Evolutionary conservation across 2,888 invertebrate genomes (phyloP).

Genomic region (Sepiola atlantica): DNA sequence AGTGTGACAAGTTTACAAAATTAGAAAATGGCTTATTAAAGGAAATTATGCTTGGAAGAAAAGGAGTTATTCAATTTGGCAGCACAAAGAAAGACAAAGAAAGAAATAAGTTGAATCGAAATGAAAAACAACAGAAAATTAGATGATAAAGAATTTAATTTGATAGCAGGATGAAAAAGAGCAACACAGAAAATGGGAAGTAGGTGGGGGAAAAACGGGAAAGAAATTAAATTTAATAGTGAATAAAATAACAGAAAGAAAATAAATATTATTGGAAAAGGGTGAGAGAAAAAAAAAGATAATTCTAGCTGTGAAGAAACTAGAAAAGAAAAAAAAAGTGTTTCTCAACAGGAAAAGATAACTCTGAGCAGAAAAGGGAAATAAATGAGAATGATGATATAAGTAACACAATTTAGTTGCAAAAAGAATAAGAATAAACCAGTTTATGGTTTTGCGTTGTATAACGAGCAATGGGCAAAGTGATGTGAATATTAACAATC

Average conservation of each 20-base stretch:
- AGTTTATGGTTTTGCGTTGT: neutral
- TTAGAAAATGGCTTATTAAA: conserved; percentile 32
- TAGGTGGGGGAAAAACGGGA: neutral
- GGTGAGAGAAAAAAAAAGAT: neutral
- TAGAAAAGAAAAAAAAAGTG: neutral
- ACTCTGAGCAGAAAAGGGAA: neutral
- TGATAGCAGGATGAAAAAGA: neutral
- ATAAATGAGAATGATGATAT: neutral
- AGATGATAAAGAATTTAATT: neutral
- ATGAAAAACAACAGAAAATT: neutral
- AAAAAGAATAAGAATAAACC: neutral
- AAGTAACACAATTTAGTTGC: neutral
- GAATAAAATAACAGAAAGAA: neutral
- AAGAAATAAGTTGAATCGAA: neutral
- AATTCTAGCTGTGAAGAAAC: neutral
- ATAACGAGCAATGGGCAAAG: neutral
- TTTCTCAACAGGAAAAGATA: neutral
- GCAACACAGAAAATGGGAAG: neutral
- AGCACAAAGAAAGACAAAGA: neutral
- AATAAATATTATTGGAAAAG: neutral
- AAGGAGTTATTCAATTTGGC: conserved; percentile 32
- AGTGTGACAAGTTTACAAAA: conserved; percentile 20
- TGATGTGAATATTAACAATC: neutral
- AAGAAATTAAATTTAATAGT: neutral
- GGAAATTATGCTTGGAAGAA: conserved; percentile 2